Evolutionary conservation across 1,140 invertebrate genomes (phyloP), one percentile per base, ranked within the genome.

Genomic region (Sycophaga agraensis): DNA sequence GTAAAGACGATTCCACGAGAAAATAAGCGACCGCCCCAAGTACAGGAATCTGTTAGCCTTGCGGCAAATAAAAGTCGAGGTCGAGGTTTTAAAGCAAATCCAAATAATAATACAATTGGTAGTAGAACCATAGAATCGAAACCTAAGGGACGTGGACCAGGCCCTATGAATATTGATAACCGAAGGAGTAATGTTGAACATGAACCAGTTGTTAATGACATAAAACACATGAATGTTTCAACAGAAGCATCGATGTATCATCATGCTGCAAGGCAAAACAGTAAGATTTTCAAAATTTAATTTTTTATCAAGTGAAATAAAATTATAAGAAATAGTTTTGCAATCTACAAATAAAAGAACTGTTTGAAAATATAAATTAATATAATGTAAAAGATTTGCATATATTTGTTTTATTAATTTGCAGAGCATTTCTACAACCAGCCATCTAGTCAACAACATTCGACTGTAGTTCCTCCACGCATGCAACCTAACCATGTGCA

Each of bases 381-480:
- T n/a, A n/a, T n/a, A n/a, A n/a, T n/a, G n/a, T n/a, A n/a, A n/a
- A n/a, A n/a, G n/a, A 26, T 2, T 35, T 43, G 14, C 12, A 14
- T 26, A 14, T 45, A 12, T 26, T 24, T 4, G 3, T 50, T 31
- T 6, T 31, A 31, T 31, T 31, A 11, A 43, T 57, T 70, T 67
- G 2, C 50, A 79, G 78, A 77, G 70, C 75, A 74, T 37, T 79
- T 75, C 61, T 78, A 80, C 66, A 65, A 64, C 0, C 77, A 76
- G 59, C 69, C 75, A 28, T 70, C 74, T 59, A 76, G 70, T 68
- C 78, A 81, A 43, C 78, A 79, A 49, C 73, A 81, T 67, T 75
- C 81, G 42, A 77, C 68, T 34, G 73, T 75, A 54, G 73, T 82
- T 54, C 82, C 81, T 14, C 81, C 82, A 16, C 80, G 83, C 59